Percentiles rank a stretch among this genome's conserved stretches.
Conservation (phyloP, 2,888 invertebrate species). For the Gastracanthus pulcherrimus region DNA sequence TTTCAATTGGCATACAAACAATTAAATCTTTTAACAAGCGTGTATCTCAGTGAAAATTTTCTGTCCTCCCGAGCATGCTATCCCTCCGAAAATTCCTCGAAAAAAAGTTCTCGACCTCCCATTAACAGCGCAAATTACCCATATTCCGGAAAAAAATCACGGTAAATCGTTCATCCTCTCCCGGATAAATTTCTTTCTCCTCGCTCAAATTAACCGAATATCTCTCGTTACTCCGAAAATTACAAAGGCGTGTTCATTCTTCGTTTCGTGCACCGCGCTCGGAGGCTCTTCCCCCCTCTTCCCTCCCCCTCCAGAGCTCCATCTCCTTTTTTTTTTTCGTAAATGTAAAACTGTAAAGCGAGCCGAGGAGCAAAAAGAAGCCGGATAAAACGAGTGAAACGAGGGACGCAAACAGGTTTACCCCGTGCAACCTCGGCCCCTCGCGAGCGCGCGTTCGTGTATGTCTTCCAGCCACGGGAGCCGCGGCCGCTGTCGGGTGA, state of each 20-base stretch:
- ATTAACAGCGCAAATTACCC: neutral
- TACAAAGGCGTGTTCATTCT: neutral
- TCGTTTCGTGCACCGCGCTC: neutral
- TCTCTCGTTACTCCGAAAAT: conserved; percentile 7
- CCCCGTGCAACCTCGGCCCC: conserved; percentile 33
- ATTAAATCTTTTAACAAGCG: too few species aligned
- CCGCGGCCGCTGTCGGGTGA: conserved; percentile 1
- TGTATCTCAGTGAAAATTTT: too few species aligned
- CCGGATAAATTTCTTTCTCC: neutral
- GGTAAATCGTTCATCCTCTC: neutral
- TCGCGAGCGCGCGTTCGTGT: too few species aligned
- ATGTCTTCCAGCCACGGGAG: conserved; percentile 23
- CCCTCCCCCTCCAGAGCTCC: neutral
- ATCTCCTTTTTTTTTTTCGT: neutral
- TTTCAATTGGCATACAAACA: too few species aligned
- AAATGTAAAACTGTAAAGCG: conserved; percentile 39
- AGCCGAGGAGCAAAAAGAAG: conserved; percentile 26
- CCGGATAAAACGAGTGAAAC: conserved; percentile 22
- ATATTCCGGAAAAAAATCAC: neutral
- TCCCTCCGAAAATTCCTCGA: neutral
- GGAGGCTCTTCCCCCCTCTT: neutral
- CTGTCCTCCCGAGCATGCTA: too few species aligned
- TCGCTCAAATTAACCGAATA: conserved; percentile 5
- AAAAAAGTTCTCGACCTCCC: neutral
- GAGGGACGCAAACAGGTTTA: conserved; percentile 50